Conservation (phyloP, 1,140 invertebrate species). For the Atopsyche davidsoni region DNA sequence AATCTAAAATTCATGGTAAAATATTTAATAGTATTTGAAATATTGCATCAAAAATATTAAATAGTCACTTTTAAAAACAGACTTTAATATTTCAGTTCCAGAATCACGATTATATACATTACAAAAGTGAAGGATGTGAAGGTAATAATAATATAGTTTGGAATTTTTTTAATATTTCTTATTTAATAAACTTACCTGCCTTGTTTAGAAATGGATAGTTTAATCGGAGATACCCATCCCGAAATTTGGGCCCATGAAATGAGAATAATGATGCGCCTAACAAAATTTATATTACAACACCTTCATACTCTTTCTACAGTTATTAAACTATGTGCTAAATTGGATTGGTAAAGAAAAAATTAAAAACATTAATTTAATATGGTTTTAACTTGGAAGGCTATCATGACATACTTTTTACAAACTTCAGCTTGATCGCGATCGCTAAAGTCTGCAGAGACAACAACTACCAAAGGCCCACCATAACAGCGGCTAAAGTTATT, state of each 20-base stretch:
- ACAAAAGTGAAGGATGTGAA: constrained; percentile 67
- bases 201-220: constrained; percentile 66
- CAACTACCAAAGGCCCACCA: constrained; percentile 62
- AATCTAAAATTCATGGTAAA: constrained; percentile 64
- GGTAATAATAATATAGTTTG: no score
- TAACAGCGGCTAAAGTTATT: constrained; percentile 56
- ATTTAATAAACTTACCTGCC: constrained; percentile 9
- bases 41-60: neutral
- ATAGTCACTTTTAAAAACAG: neutral
- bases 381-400: neutral
- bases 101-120: constrained; percentile 61
- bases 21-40: constrained; percentile 1
- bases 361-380: neutral
- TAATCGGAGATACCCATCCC: constrained; percentile 67
- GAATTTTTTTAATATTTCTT: constrained; percentile 1
- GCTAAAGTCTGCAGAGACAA: constrained; percentile 62
- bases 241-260: constrained; percentile 73
- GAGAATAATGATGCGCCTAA: constrained; percentile 64
- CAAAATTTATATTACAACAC: constrained; percentile 58
- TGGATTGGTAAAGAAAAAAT: constrained; percentile 61
- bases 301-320: constrained; percentile 54
- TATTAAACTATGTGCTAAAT: constrained; percentile 59
- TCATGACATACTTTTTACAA: constrained; percentile 6
- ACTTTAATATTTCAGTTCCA: constrained; percentile 49
- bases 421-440: constrained; percentile 66